Base-by-base conservation (phyloP, 2,113 vertebrate genomes). In the Odontesthes bonariensis region DNA sequence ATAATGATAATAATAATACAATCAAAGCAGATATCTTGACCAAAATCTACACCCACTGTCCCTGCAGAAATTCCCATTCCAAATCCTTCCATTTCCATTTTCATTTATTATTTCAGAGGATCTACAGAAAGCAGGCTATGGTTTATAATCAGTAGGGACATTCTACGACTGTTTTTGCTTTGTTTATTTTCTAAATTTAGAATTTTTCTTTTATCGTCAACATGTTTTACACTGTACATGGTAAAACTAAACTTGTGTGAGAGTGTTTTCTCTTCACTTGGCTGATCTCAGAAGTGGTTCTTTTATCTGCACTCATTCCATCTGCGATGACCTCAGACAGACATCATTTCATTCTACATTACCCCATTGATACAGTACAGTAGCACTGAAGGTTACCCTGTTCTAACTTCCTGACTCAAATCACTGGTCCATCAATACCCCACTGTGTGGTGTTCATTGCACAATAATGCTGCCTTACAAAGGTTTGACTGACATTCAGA, bases 341-440 rank as follows among this genome's bases (percentile, higher is more conserved):
- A 85, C 75, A 81, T 83, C 77, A 86, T 92, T 92, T 90, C 84
- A 86, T 90, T 89, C 78, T 84, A 81, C 90, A 90, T 92, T 90
- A 89, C 86, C 78, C 78, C 82, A 73, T 65, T 56, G 66, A 81
- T 76, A 35, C 59, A 12, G 68, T 40, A 1, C 58, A 6, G 68
- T 40, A 1, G 42, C 56, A 13, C 56, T 8, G 23, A 58, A 69
- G 78, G 75, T 81, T 59, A 14, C 66, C 53, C 69, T 57, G 49
- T 57, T 68, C 68, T 67, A 55, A 20, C 85, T 74, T 79, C 73
- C 79, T 72, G 69, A 38, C 64, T 75, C 53, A 19, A 52, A 70
- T 80, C 73, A 12, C n/a, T 10, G 35, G 59, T 74, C 85, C 32
- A 17, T 66, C 3, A 47, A 46, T 40, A 66, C 57, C 61, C 73